Base-by-base conservation (phyloP, 2,888 invertebrate genomes). In the Ectemnius lituratus region DNA sequence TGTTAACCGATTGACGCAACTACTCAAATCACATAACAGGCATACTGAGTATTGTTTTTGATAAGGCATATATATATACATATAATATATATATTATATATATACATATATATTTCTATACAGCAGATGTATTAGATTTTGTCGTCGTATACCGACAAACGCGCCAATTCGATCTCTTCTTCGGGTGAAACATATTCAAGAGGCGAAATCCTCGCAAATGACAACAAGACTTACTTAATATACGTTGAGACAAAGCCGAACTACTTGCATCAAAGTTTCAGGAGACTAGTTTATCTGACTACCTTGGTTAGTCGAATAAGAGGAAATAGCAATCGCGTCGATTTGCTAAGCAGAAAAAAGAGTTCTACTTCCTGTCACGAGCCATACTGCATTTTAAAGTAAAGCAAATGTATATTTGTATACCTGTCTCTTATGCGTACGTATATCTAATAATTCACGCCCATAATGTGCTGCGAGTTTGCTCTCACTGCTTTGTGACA, bases 361-460 rank as follows among this genome's bases (percentile, higher is more conserved):
- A 70, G 28, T 70, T 78, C 37, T 67, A 74, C 75, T 79, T 79
- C 69, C 66, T 78, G 77, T 66, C 70, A 74, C 27, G 67, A 64
- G 59, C 64, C 76, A 62, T 23, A 59, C 61, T 37, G 73, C 46
- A 62, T 73, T 81, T 69, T 76, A 81, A 72, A 68, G 47, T 82
- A 83, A 84, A 79, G 65, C 71, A 85, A 78, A 83, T 81, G 79
- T 84, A 85, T 85, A 85, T 84, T 80, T 85, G 64, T 85, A 80
- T 73, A 80, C 58, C 66, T 75, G 70, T 57, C 68, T 65, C 23
- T 37, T 64, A 70, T 57, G 68, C 49, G 75, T 57, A 73, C 16
- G 60, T 52, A 64, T 20, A n/a, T 20, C 62, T 27, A 68, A 28
- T 66, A 13, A 63, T n/a, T 23, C 27, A 28, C n/a, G 62, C 37